Conservation (phyloP, 2,888 invertebrate species). For the Anthrax anthrax region DNA sequence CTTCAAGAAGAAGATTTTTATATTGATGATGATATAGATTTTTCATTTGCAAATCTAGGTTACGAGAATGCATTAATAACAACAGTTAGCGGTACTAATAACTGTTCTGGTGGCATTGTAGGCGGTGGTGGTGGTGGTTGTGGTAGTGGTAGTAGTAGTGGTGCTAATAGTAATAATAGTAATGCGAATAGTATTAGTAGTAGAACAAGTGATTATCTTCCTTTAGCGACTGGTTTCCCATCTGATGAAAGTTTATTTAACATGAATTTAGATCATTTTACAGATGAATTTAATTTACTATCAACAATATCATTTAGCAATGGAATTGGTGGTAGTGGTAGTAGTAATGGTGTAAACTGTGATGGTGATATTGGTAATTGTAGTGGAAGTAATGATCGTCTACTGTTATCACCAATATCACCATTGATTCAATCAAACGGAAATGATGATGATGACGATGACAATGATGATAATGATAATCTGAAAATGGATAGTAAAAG, state of each 20-base stretch:
- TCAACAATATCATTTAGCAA: constrained; percentile 4
- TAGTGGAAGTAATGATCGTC: neutral
- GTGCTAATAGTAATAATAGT: neutral
- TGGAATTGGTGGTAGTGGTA: constrained; percentile 3
- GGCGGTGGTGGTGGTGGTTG: neutral
- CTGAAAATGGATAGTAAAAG: neutral
- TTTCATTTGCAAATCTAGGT: constrained; percentile 12
- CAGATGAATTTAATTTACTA: constrained; percentile 10
- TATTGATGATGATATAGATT: constrained; percentile 10
- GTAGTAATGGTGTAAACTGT: neutral
- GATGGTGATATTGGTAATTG: neutral
- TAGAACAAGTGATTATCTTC: constrained; percentile 3
- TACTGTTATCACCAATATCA: neutral
- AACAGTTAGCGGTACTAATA: neutral
- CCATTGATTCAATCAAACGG: neutral
- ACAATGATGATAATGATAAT: neutral
- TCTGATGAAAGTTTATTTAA: constrained; percentile 16
- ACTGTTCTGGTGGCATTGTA: neutral
- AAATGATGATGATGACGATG: neutral
- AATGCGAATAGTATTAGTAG: neutral
- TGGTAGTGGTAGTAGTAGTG: neutral
- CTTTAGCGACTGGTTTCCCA: constrained; percentile 10
- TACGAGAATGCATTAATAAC: constrained; percentile 11
- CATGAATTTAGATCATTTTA: constrained; percentile 15
- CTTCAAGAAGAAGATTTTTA: constrained; percentile 12